phyloP scores from a whole-genome alignment of 2,888 invertebrate genomes.

The Coelopa pilipes region DNA sequence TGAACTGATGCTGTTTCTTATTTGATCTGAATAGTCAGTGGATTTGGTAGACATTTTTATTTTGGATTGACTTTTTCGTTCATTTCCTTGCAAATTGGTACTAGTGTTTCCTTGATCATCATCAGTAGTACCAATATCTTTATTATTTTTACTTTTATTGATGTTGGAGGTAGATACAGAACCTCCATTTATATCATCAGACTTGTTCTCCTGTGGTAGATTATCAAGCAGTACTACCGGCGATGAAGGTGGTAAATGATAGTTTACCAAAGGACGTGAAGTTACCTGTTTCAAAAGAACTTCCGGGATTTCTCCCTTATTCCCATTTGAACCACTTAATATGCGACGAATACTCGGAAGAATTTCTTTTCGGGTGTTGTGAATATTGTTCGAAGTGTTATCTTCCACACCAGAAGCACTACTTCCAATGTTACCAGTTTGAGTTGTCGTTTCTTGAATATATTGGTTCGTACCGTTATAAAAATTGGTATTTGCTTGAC shows the following conservation, averaged over 20 bases:
- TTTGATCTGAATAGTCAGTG: conserved; percentile 41
- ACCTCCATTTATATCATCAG: conserved; percentile 41
- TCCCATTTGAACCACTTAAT: conserved; percentile 85
- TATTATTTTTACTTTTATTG: conserved; percentile 53
- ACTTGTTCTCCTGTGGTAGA: conserved; percentile 40
- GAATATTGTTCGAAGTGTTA: neutral
- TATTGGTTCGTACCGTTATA: conserved; percentile 8
- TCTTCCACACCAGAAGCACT: neutral
- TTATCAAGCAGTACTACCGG: conserved; percentile 53
- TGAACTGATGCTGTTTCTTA: conserved; percentile 44
- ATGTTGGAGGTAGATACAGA: conserved; percentile 54
- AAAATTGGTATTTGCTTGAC: neutral
- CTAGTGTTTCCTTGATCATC: neutral
- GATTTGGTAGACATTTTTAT: conserved; percentile 52
- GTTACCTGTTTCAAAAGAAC: conserved; percentile 78
- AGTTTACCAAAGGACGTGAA: conserved; percentile 65
- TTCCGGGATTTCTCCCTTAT: conserved; percentile 84
- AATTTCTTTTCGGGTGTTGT: conserved; percentile 68
- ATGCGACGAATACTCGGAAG: conserved; percentile 87
- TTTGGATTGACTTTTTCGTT: conserved; percentile 40
- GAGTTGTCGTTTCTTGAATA: conserved; percentile 25
- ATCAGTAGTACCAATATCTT: conserved; percentile 31
- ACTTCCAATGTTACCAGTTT: conserved; percentile 21
- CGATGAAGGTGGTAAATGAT: conserved; percentile 59
- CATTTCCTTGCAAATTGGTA: neutral